Percentiles rank a stretch among this genome's conserved stretches.
Evolutionary conservation across 2,113 vertebrate species (phyloP).

Genomic region (Ranitomeya imitator): DNA sequence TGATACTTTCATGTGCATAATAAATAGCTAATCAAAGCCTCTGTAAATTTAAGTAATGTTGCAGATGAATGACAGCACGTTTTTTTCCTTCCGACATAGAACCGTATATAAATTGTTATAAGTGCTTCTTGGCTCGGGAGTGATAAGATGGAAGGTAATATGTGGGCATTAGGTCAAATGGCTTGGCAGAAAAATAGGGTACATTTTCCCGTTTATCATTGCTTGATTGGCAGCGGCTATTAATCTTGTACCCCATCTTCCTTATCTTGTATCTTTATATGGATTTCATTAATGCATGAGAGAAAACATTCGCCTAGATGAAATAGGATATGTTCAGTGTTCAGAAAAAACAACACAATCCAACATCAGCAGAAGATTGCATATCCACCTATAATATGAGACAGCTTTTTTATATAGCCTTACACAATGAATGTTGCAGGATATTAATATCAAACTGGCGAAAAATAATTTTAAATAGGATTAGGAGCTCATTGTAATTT

Average conservation of each 20-base stretch:
- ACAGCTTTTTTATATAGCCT: not conserved
- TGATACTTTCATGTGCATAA: slow-evolving; percentile 36
- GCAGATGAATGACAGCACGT: slow-evolving; percentile 14
- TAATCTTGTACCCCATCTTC: not conserved
- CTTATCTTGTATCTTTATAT: not conserved
- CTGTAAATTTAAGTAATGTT: slow-evolving; percentile 35
- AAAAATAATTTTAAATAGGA: no score
- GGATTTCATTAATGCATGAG: not conserved
- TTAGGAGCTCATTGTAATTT: no score
- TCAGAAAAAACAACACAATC: not conserved
- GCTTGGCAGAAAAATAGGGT: slow-evolving; percentile 25
- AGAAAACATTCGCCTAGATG: not conserved
- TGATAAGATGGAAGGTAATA: not conserved
- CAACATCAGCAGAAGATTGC: not conserved
- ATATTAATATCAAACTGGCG: no score
- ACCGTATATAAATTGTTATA: slow-evolving; percentile 17
- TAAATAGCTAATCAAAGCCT: slow-evolving; percentile 35
- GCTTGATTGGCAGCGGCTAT: not conserved
- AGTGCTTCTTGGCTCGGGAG: slow-evolving; percentile 29
- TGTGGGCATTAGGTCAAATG: slow-evolving; percentile 11
- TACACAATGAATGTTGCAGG: no score
- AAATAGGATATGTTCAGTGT: not conserved
- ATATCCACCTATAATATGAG: not conserved
- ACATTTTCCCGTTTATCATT: not conserved
- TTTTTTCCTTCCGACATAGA: not conserved